These are phyloP conservation scores for Platynereis dumerilii DNA, from an alignment of 2,888 invertebrate species.

Conservation along the genomic window DNA sequence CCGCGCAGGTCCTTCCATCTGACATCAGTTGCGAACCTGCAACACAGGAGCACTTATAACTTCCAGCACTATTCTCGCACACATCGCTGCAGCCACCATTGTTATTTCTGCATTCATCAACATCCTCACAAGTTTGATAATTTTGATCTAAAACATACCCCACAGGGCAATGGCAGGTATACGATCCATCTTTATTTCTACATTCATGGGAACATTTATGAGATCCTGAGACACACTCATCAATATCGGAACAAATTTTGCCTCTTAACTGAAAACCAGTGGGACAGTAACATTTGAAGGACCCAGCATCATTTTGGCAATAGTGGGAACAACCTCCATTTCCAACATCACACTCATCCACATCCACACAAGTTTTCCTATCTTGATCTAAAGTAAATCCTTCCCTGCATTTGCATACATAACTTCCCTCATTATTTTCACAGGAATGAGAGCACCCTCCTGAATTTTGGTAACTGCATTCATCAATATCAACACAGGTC, in stretches of 20 bases:
- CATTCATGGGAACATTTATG: not conserved
- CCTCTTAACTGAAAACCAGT: not conserved
- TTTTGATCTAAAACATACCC: not conserved
- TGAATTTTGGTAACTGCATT: not conserved
- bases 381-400: not conserved
- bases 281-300: conserved; percentile 6
- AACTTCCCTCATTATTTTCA: not conserved
- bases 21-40: not conserved
- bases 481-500: conserved; percentile 2
- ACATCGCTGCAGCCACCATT: conserved; percentile 2
- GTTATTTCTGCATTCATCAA: not conserved
- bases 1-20: conserved; percentile 7
- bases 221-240: not conserved
- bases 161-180: not conserved
- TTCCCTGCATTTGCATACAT: not conserved
- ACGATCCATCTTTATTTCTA: conserved; percentile 1
- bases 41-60: conserved; percentile 1
- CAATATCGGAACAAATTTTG: not conserved
- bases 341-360: conserved; percentile 4
- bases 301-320: not conserved
- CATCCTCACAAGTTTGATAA: not conserved
- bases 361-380: not conserved
- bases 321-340: conserved; percentile 4
- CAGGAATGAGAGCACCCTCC: not conserved
- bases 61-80: not conserved